Evolutionary conservation across 2,113 vertebrate species (phyloP), one percentile per base, ranked within the genome.

Genomic region (Corythaeola cristata): DNA sequence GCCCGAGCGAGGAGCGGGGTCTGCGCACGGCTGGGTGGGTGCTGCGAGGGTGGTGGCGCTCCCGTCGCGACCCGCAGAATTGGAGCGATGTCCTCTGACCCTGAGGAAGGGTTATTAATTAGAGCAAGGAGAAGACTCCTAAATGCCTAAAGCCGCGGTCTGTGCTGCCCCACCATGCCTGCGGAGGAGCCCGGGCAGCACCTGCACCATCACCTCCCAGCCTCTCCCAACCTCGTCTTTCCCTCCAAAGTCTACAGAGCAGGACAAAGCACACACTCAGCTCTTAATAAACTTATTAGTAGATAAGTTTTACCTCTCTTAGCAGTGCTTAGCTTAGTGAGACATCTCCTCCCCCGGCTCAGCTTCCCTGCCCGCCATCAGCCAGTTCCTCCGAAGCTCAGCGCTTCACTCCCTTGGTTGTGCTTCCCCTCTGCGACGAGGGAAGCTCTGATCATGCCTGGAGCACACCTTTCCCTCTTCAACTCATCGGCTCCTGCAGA

Each of bases 171-270:
- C 0, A 0, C 56, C 4, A 15, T 78, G 52, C 35, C 28, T 67
- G 20, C 8, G 32, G 13, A 71, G 26, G 41, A 18, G 26, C 1
- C 4, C 32, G 49, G 32, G 58, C 67, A 83, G n/a, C 67, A 37
- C 7, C 5, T 1, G 2, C 7, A 5, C n/a, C 0, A 0, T 60
- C 58, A 15, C 45, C 59, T 87, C 68, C 9, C 0, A 1, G n/a
- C 58, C 19, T 28, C 41, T 63, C 32, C 44, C n/a, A 63, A 6
- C 44, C 10, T 66, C 9, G 1, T 33, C 55, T 33, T 85, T 62
- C 62, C 47, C 47, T 73, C 20, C 39, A 24, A 9, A 68, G 26
- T 21, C 73, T 23, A 4, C 87, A 62, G 8, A 66, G 39, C 58
- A 16, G 14, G 33, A 89, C 11, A 12, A 53, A 53, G 3, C 10